A percentile compares a stretch with the other conserved stretches of the same genome.
phyloP scores from a whole-genome alignment of 2,797 vertebrate species.

The Clamator glandarius region DNA sequence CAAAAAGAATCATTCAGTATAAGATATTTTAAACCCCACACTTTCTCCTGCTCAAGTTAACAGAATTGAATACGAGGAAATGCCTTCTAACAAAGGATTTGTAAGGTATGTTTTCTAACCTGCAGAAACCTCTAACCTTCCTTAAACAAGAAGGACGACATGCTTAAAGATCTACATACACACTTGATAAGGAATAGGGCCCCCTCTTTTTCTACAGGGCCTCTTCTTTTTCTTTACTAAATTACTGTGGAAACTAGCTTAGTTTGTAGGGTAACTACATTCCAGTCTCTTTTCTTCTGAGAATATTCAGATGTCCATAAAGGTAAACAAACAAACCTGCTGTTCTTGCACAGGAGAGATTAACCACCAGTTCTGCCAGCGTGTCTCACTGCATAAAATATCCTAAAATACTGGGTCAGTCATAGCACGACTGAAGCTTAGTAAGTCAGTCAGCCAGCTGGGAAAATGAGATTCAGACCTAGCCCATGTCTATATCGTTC shows the following conservation, averaged over 20 bases:
- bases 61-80: neutral
- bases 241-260: neutral
- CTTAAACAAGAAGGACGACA: neutral
- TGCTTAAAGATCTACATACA: neutral
- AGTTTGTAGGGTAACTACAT: neutral
- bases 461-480: neutral
- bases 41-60: neutral
- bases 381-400: neutral
- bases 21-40: neutral
- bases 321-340: neutral
- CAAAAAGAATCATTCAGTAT: neutral
- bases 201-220: neutral
- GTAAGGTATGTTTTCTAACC: neutral
- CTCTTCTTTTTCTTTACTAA: neutral
- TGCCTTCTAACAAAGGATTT: neutral
- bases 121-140: neutral
- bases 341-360: neutral
- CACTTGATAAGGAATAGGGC: neutral
- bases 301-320: neutral
- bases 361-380: neutral
- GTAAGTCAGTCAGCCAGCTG: neutral
- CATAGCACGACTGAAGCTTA: neutral
- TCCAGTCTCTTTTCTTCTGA: neutral
- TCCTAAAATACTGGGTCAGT: rapidly evolving
- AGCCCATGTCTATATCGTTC: neutral